phyloP scores from a whole-genome alignment of 2,888 invertebrate genomes.

The Agonopterix arenella region DNA sequence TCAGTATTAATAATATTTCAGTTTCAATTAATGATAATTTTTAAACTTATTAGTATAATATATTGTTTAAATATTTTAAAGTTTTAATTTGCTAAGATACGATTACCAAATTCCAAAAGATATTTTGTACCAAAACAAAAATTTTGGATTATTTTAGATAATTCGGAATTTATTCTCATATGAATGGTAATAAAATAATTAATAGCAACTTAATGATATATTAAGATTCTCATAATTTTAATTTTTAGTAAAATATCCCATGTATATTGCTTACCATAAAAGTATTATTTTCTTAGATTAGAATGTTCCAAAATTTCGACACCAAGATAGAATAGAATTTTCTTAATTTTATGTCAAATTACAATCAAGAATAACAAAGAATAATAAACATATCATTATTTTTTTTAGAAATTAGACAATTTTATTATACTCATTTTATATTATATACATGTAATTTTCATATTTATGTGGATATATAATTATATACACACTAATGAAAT shows the following conservation, averaged over 20 bases:
- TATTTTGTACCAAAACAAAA: too few relatives aligned
- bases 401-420: slow-evolving; percentile 3
- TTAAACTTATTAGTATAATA: too few relatives aligned
- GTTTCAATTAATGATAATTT: too few relatives aligned
- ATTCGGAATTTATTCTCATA: not conserved
- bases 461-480: not conserved
- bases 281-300: slow-evolving; percentile 53
- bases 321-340: not conserved
- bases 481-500: slow-evolving; percentile 4
- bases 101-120: too few relatives aligned
- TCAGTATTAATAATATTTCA: too few relatives aligned
- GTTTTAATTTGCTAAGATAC: too few relatives aligned
- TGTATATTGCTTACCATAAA: slow-evolving; percentile 41
- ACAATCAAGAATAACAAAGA: slow-evolving; percentile 64
- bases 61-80: too few relatives aligned
- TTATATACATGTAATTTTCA: too few relatives aligned
- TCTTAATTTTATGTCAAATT: slow-evolving; percentile 13
- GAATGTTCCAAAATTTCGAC: slow-evolving; percentile 9
- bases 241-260: slow-evolving; percentile 1
- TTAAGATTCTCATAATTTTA: slow-evolving; percentile 6
- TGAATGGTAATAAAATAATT: not conserved
- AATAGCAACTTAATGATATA: not conserved
- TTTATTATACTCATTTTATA: not conserved
- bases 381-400: slow-evolving; percentile 64
- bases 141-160: too few relatives aligned